These are phyloP conservation scores for Rostratula benghalensis DNA, from an alignment of 2,113 vertebrate species.

Conservation along the genomic window DNA sequence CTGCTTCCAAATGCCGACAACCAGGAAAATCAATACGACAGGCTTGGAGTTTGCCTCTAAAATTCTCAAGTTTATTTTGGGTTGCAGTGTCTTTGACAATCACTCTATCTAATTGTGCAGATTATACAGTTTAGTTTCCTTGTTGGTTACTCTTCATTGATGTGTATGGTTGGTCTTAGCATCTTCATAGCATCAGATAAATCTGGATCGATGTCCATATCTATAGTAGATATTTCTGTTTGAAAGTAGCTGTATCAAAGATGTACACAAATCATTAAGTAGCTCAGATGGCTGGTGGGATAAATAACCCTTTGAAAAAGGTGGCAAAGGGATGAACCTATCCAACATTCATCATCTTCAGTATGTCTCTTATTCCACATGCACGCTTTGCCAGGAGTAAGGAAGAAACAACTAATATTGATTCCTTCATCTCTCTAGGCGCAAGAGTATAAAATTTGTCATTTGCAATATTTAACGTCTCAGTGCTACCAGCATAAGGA, in stretches of 20 bases:
- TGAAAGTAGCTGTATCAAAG: not conserved
- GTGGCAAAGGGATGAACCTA: not conserved
- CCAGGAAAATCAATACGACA: not conserved
- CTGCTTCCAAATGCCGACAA: conserved; percentile 3
- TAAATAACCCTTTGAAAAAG: not conserved
- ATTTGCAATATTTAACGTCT: not conserved
- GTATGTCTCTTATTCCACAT: not conserved
- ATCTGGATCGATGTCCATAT: not conserved
- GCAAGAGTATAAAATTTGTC: not conserved
- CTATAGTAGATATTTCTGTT: not conserved
- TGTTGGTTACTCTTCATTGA: not conserved
- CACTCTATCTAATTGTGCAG: not conserved
- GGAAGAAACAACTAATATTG: not conserved
- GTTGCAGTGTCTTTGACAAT: not conserved
- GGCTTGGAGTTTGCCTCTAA: not conserved
- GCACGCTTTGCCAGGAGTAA: not conserved
- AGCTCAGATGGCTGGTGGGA: not conserved
- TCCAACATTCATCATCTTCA: not conserved
- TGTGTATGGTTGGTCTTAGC: not conserved
- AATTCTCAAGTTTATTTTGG: not conserved
- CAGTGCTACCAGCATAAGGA: not conserved
- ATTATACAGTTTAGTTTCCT: not conserved
- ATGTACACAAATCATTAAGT: not conserved
- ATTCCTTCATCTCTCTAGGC: not conserved
- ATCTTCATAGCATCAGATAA: not conserved